Conservation (phyloP, 2,888 invertebrate species). For the Allacma fusca region DNA sequence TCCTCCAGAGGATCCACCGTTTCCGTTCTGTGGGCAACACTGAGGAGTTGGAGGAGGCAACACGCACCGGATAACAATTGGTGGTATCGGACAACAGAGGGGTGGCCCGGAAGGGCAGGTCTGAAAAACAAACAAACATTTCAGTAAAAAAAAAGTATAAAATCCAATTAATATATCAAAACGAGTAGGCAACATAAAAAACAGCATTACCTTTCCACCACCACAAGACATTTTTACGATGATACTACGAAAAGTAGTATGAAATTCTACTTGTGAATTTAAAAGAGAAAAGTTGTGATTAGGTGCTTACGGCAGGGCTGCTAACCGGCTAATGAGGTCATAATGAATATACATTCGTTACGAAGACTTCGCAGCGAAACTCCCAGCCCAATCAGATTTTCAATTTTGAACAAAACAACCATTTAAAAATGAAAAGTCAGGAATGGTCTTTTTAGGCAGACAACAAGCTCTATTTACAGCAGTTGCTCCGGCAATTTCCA, state of each 20-base stretch:
- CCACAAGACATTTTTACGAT: slow-evolving; percentile 19
- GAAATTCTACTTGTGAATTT: slow-evolving; percentile 17
- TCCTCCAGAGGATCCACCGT: neutral
- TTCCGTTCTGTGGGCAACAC: slow-evolving; percentile 10
- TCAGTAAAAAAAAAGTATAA: too few relatives aligned
- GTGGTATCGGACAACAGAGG: slow-evolving; percentile 10
- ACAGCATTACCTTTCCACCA: slow-evolving; percentile 20
- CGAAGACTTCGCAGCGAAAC: too few relatives aligned
- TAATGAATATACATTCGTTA: too few relatives aligned
- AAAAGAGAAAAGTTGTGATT: too few relatives aligned
- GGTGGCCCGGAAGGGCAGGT: slow-evolving; percentile 6
- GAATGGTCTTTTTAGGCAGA: too few relatives aligned
- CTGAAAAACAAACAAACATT: slow-evolving; percentile 13
- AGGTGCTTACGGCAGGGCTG: neutral
- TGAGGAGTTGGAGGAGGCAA: slow-evolving; percentile 4
- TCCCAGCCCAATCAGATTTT: too few relatives aligned
- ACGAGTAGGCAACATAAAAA: too few relatives aligned
- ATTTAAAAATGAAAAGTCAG: too few relatives aligned
- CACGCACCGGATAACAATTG: slow-evolving; percentile 19
- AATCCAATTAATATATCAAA: too few relatives aligned
- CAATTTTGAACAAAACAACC: too few relatives aligned
- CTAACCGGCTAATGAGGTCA: slow-evolving; percentile 19
- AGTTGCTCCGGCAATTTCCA: too few relatives aligned
- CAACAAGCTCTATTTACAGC: too few relatives aligned
- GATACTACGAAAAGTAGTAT: slow-evolving; percentile 19